Percentiles rank a stretch among this genome's conserved stretches.
Conservation (phyloP, 2,797 vertebrate species). For the Halcyon chelicuti region DNA sequence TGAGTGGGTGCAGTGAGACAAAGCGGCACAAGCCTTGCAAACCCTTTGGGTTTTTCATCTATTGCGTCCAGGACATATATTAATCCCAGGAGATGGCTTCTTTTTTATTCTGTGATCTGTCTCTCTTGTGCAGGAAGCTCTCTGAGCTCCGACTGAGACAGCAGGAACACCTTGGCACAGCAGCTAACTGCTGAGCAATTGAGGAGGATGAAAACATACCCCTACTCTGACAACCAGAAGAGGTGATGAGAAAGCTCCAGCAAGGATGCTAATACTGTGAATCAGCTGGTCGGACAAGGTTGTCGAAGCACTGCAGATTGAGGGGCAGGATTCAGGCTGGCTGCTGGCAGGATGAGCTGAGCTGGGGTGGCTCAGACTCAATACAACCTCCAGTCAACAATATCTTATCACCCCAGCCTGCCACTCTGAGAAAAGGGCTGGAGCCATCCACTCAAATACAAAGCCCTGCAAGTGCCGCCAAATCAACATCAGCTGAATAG, state of each 20-base stretch:
- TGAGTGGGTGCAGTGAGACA: neutral
- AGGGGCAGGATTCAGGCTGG: neutral
- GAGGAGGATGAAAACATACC: neutral
- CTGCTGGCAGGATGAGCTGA: neutral
- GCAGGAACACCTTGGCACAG: neutral
- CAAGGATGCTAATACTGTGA: neutral
- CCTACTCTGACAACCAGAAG: neutral
- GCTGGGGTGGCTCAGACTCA: neutral
- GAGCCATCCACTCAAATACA: neutral
- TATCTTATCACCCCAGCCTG: neutral
- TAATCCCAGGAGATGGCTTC: neutral
- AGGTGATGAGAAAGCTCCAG: neutral
- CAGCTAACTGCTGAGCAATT: neutral
- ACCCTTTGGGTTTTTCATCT: rapidly evolving
- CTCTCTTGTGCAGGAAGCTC: neutral
- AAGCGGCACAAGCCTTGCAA: neutral
- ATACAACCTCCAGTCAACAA: neutral
- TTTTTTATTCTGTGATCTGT: neutral
- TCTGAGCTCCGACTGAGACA: neutral
- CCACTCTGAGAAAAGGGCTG: neutral
- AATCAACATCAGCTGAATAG: neutral
- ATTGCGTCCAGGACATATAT: neutral
- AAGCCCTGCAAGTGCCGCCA: neutral
- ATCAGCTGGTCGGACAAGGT: neutral
- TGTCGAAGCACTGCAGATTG: neutral